Evolutionary conservation across 2,797 vertebrate genomes (phyloP), one percentile per base, ranked within the genome.

Genomic region (Pipistrellus kuhlii): DNA sequence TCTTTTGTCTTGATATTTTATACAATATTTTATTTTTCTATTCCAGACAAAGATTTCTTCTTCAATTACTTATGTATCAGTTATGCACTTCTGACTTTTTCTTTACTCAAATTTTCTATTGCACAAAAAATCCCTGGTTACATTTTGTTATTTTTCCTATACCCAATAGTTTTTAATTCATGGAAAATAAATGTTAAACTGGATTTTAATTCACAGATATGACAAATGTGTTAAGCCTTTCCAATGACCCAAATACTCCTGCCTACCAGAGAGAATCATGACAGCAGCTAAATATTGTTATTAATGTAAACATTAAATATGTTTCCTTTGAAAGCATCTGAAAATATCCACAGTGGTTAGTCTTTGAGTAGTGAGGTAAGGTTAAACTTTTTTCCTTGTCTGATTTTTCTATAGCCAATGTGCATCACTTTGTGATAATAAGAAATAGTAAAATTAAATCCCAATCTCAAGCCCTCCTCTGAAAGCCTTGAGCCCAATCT

Each of bases 31-130:
- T 2, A 44, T 64, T 78, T 91, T 90, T 80, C 51, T 57, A 59
- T 46, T 41, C 27, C 86, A 84, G 41, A 77, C 8, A 73, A 57
- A 59, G 5, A 32, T 30, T 75, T 90, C 76, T 53, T 53, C 35
- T 87, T 6, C 4, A 68, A 9, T 51, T 93, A 81, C 44, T 68
- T 53, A 73, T 30, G 1, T 77, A 59, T 46, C 20, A n/a, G 55
- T 82, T 95, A 55, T 55, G 17, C 53, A 80, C 46, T 66, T 62
- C 32, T 7, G 57, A 66, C 27, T 77, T 75, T 88, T 91, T 88
- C 55, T 78, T 87, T 94, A 14, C 51, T 85, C 93, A 88, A 94
- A 77, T 25, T 64, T 80, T 90, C 53, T 83, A 71, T 68, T 85
- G 57, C 64, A 32, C n/a, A 71, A 85, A 38, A 90, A 92, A 84